Conservation (phyloP, 2,113 vertebrate genomes). For the Solea senegalensis region DNA sequence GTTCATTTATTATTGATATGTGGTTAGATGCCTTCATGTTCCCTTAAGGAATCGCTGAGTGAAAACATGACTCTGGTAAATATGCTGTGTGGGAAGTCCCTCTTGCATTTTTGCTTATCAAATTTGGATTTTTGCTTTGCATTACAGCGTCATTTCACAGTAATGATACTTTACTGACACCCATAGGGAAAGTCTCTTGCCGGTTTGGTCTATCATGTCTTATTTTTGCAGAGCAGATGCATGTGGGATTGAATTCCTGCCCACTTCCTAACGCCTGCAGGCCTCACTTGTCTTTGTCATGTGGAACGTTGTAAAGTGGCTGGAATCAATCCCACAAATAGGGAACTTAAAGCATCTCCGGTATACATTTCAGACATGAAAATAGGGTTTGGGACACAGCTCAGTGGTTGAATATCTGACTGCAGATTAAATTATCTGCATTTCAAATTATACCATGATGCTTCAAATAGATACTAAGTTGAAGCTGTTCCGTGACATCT, state of each 20-base stretch:
- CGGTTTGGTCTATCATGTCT: constrained; percentile 18
- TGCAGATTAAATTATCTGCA: constrained; percentile 28
- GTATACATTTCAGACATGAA: constrained; percentile 1
- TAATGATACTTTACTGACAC: constrained; percentile 8
- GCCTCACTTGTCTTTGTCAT: constrained; percentile 52
- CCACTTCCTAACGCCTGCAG: constrained; percentile 46
- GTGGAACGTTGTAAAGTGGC: constrained; percentile 31
- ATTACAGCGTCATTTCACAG: neutral
- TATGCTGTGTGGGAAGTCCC: neutral
- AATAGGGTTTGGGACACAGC: neutral
- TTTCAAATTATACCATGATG: constrained; percentile 26
- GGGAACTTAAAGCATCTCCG: constrained; percentile 2
- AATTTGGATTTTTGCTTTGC: neutral
- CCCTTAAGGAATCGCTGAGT: constrained; percentile 2
- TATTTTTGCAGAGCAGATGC: constrained; percentile 21
- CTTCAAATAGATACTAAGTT: constrained; percentile 7
- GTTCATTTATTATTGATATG: constrained; percentile 26
- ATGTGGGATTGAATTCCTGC: constrained; percentile 35
- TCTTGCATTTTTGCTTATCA: constrained; percentile 5
- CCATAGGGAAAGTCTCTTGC: neutral
- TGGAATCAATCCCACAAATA: constrained; percentile 41
- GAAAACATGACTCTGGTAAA: neutral
- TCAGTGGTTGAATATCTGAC: constrained; percentile 24
- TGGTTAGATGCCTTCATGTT: constrained; percentile 20
- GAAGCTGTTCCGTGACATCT: neutral